Conservation (phyloP, 2,797 vertebrate genomes). For the Eidolon dupreanum region DNA sequence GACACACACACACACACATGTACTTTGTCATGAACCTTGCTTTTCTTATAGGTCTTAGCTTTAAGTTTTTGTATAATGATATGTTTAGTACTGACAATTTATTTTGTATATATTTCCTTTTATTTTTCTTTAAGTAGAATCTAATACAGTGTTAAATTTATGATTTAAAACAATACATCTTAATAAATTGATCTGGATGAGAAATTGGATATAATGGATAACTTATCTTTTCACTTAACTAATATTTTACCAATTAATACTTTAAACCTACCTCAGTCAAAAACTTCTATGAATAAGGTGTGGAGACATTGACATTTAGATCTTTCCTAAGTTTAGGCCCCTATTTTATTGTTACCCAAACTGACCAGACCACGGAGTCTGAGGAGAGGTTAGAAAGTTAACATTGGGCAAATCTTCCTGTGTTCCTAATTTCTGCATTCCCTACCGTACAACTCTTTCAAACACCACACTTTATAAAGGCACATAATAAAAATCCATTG, state of each 20-base stretch:
- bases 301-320: neutral
- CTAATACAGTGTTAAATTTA: neutral
- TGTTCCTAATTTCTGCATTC: neutral
- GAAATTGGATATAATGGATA: neutral
- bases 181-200: neutral
- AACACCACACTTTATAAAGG: neutral
- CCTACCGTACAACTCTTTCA: neutral
- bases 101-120: neutral
- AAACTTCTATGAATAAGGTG: neutral
- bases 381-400: neutral
- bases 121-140: constrained; percentile 20
- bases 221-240: neutral
- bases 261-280: neutral
- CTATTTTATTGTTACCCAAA: neutral
- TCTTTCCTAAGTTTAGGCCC: neutral
- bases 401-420: neutral
- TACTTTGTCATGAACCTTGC: neutral
- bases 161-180: neutral
- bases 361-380: neutral
- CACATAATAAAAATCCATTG: neutral
- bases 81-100: neutral
- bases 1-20: neutral
- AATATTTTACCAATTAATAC: constrained; percentile 1
- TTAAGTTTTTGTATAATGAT: neutral
- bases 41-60: neutral